A percentile compares a stretch with the other conserved stretches of the same genome.
phyloP scores from a whole-genome alignment of 1,140 invertebrate genomes.

The Lordiphosa mommai region DNA sequence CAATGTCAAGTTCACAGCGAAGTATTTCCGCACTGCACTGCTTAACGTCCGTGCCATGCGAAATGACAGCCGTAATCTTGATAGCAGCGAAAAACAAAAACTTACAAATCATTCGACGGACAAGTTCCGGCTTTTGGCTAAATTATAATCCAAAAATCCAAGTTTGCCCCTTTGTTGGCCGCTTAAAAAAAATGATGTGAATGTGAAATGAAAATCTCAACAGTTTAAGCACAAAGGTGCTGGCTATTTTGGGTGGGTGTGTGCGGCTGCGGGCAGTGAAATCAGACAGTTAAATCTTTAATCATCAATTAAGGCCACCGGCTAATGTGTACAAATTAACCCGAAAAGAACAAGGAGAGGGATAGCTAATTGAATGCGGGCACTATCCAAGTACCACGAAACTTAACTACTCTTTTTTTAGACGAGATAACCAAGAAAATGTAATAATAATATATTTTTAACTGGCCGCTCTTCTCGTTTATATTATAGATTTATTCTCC shows the following conservation, averaged over 20 bases:
- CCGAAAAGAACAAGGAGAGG: slow-evolving; percentile 6
- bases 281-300: slow-evolving; percentile 34
- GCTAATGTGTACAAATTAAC: slow-evolving; percentile 24
- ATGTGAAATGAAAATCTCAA: slow-evolving; percentile 40
- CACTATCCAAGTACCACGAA: too few species aligned
- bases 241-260: slow-evolving; percentile 40
- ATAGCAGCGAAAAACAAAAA: slow-evolving; percentile 21
- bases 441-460: too few species aligned
- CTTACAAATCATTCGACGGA: slow-evolving; percentile 68
- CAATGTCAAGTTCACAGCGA: slow-evolving; percentile 68
- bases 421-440: too few species aligned
- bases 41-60: slow-evolving; percentile 15
- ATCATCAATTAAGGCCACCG: slow-evolving; percentile 34
- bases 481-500: too few species aligned
- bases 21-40: slow-evolving; percentile 42
- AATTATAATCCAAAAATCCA: slow-evolving; percentile 47
- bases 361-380: not conserved
- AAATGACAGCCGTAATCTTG: slow-evolving; percentile 25
- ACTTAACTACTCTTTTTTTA: too few species aligned
- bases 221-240: slow-evolving; percentile 26
- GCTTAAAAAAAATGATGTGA: slow-evolving; percentile 48
- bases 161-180: slow-evolving; percentile 51
- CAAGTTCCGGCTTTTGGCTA: slow-evolving; percentile 61
- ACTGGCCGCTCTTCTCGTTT: too few species aligned
- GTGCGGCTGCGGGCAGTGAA: slow-evolving; percentile 15